Percentiles rank a stretch among this genome's conserved stretches.
Conservation (phyloP, 2,113 vertebrate species). For the Lophochroa leadbeateri region DNA sequence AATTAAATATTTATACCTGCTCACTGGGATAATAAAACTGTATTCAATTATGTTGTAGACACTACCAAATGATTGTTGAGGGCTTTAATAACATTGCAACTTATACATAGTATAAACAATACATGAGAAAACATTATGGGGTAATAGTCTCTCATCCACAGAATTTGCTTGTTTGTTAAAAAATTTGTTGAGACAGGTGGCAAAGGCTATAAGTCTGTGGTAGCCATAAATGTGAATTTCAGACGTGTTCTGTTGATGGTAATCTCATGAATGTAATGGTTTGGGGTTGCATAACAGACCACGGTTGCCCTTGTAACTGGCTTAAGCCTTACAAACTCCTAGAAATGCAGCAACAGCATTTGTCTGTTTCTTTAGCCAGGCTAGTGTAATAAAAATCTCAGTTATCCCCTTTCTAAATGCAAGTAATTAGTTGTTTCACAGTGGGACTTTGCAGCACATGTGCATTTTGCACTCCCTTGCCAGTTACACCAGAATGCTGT, state of each 20-base stretch:
- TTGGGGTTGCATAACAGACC: neutral
- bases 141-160: slow-evolving; percentile 43
- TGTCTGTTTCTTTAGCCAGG: neutral
- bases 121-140: slow-evolving; percentile 31
- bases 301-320: neutral
- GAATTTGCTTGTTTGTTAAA: slow-evolving; percentile 43
- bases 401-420: neutral
- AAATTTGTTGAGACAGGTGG: neutral
- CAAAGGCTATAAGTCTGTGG: neutral
- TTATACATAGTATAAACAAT: slow-evolving; percentile 70
- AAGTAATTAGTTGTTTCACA: rapidly evolving
- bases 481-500: rapidly evolving
- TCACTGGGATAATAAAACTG: slow-evolving; percentile 69
- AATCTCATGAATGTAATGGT: neutral
- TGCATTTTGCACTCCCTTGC: rapidly evolving
- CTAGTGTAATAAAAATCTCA: neutral
- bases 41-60: slow-evolving; percentile 67
- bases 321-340: neutral
- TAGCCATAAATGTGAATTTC: neutral
- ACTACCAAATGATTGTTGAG: slow-evolving; percentile 65
- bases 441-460: neutral
- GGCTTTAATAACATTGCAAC: slow-evolving; percentile 59
- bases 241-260: neutral
- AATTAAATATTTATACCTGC: slow-evolving; percentile 76
- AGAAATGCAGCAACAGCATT: neutral